A percentile compares a stretch with the other conserved stretches of the same genome.
phyloP scores from a whole-genome alignment of 2,888 invertebrate genomes.

The Sphaeridia pumilis region DNA sequence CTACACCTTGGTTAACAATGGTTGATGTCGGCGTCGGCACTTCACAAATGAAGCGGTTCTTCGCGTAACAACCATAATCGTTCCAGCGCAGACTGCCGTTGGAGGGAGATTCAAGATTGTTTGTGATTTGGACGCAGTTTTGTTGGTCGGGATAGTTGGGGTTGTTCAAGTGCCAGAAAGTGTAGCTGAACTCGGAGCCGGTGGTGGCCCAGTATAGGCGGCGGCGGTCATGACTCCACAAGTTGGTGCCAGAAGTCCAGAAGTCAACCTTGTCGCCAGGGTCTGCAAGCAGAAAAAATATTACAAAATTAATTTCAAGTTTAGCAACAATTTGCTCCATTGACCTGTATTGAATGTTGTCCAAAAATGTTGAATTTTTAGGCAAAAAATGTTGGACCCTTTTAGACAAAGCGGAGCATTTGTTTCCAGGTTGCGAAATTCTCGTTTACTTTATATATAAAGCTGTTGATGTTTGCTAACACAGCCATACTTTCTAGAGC shows the following conservation, averaged over 20 bases:
- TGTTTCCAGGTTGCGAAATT: too few species aligned
- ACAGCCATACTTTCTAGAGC: too few species aligned
- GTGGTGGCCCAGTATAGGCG: slow-evolving; percentile 14
- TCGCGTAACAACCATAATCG: slow-evolving; percentile 14
- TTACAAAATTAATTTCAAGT: too few species aligned
- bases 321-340: too few species aligned
- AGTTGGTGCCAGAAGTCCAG: slow-evolving; percentile 16
- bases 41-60: slow-evolving; percentile 16
- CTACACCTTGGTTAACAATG: too few species aligned
- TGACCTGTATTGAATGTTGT: too few species aligned
- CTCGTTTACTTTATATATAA: too few species aligned
- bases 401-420: too few species aligned
- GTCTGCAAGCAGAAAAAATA: not conserved
- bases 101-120: not conserved
- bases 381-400: too few species aligned
- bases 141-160: slow-evolving; percentile 1
- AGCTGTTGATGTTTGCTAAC: too few species aligned
- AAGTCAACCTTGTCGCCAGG: slow-evolving; percentile 5
- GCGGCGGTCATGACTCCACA: slow-evolving; percentile 3
- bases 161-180: slow-evolving; percentile 8
- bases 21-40: too few species aligned
- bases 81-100: slow-evolving; percentile 8
- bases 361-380: too few species aligned
- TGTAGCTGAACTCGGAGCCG: slow-evolving; percentile 1
- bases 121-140: slow-evolving; percentile 14